Evolutionary conservation across 1,140 invertebrate genomes (phyloP).

Genomic region (Drosophila lowei): DNA sequence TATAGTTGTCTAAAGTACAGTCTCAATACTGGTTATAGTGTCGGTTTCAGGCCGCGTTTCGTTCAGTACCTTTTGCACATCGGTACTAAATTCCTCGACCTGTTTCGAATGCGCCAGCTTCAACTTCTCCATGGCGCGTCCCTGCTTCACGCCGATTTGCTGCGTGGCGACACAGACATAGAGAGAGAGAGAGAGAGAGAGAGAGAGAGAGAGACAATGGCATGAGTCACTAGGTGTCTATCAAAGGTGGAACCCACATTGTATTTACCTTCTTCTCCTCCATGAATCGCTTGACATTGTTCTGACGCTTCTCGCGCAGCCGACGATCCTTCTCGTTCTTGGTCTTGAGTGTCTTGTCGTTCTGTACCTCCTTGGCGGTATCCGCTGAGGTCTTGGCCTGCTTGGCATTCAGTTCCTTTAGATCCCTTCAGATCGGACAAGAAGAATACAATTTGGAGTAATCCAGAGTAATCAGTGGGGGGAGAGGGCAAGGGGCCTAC

Average conservation of each 20-base stretch:
- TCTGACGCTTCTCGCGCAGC: conserved; percentile 97
- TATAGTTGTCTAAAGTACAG: conserved; percentile 77
- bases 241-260: not conserved
- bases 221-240: not conserved
- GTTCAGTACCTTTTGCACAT: conserved; percentile 92
- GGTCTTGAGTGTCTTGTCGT: conserved; percentile 98
- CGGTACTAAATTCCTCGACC: conserved; percentile 93
- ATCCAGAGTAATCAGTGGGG: not conserved
- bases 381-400: conserved; percentile 99
- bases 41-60: conserved; percentile 69
- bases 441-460: not conserved
- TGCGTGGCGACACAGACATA: conserved; percentile 42
- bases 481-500: conserved; percentile 82
- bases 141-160: conserved; percentile 93
- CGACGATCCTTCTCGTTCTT: conserved; percentile 98
- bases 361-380: conserved; percentile 96
- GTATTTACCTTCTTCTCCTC: conserved; percentile 94
- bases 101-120: conserved; percentile 96
- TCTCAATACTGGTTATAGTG: conserved; percentile 83
- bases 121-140: conserved; percentile 96
- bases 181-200: not conserved
- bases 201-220: not conserved
- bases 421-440: conserved; percentile 87
- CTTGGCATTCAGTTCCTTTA: conserved; percentile 97
- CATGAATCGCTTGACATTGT: conserved; percentile 99